Percentiles rank a stretch among this genome's conserved stretches.
phyloP scores from a whole-genome alignment of 2,888 invertebrate species.

The Euspilapteryx auroguttella region DNA sequence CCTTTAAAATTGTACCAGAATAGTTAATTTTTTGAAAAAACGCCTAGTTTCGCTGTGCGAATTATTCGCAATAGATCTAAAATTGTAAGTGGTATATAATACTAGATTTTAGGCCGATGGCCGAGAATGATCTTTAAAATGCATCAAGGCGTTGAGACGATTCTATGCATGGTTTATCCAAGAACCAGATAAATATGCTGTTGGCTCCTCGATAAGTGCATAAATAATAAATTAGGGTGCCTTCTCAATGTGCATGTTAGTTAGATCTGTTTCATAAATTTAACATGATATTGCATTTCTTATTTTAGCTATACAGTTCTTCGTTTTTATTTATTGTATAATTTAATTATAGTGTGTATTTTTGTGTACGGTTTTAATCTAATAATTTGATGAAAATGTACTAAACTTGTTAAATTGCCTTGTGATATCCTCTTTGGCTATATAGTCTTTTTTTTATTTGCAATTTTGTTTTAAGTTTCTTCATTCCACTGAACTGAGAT shows the following conservation, averaged over 20 bases:
- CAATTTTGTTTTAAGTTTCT: slow-evolving; percentile 20
- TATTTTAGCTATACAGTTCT: slow-evolving; percentile 50
- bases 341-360: slow-evolving; percentile 47
- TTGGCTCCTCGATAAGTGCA: slow-evolving; percentile 17
- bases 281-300: slow-evolving; percentile 41
- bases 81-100: too few relatives aligned
- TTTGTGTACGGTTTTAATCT: slow-evolving; percentile 46
- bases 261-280: slow-evolving; percentile 35
- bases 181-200: slow-evolving; percentile 44
- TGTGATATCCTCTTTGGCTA: slow-evolving; percentile 46
- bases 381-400: slow-evolving; percentile 36
- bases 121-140: too few relatives aligned
- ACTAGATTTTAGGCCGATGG: too few relatives aligned
- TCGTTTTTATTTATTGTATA: slow-evolving; percentile 51
- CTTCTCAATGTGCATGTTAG: slow-evolving; percentile 43
- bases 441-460: slow-evolving; percentile 13
- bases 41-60: slow-evolving; percentile 15
- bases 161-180: slow-evolving; percentile 50
- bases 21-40: slow-evolving; percentile 9
- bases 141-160: too few relatives aligned
- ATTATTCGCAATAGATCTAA: too few relatives aligned
- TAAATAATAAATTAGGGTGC: slow-evolving; percentile 29
- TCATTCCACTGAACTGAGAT: slow-evolving; percentile 26
- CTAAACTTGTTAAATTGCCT: slow-evolving; percentile 46
- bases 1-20: slow-evolving; percentile 22